Base-by-base conservation (phyloP, 2,113 vertebrate species). In the Etheostoma spectabile region DNA sequence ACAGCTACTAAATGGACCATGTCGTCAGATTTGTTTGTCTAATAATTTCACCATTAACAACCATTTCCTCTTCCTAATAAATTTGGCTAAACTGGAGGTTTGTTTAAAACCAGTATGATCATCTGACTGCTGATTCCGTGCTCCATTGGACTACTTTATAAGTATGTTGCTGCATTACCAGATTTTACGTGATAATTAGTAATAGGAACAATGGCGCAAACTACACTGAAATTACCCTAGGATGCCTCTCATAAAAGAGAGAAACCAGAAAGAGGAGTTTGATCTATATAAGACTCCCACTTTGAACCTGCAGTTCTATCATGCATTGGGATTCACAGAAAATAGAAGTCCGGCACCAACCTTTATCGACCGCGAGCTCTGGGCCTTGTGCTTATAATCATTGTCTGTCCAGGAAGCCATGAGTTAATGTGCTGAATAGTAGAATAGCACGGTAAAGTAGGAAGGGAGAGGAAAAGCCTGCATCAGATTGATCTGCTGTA, bases 221-320 rank as follows among this genome's bases (percentile, higher is more conserved):
- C 8, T 15, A 59, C 10, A 49, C 30, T 22, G 21, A 30, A 68
- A 62, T 55, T 14, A 59, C 57, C 56, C 55, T 79, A 57, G 15
- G 22, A 42, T 63, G 49, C n/a, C 19, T 60, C 14, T 18, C 42
- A 30, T 18, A 60, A 74, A 10, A 27, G 1, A 59, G 21, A 30
- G 42, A 8, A 80, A 22, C 7, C 18, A 64, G 60, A 51, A 51
- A 71, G 74, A 68, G 35, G 64, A 75, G 33, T 30, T 35, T 74
- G 86, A 91, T 80, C 64, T 57, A 64, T 82, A 89, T 77, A 12
- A 78, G 85, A 73, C 70, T 74, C 22, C 49, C 24, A 24, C 66
- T 90, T 88, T 89, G 88, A 88, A 88, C 83, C 82, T 78, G 22
- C 85, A 82, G 88, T 90, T 87, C 83, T 83, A 81, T 80, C 85